Base-by-base conservation (phyloP, 2,888 invertebrate genomes). In the Caenorhabditis japonica region DNA sequence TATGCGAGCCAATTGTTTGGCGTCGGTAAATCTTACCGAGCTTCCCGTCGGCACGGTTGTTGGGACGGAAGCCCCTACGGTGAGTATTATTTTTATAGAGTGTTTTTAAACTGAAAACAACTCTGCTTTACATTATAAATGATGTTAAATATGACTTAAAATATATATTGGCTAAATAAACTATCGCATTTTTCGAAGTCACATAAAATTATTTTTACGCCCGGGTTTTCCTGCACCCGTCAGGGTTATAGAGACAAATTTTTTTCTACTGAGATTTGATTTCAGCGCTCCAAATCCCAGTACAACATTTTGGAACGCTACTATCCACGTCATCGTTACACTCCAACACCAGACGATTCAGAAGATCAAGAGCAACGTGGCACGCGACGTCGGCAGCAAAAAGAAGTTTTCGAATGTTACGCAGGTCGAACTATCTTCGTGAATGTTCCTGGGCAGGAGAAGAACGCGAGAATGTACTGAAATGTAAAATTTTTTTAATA, bases 21-120 rank as follows among this genome's bases (percentile, higher is more conserved):
- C 64, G 3, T 47, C 74, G 15, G 36, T 75, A 5, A 34, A 59
- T 3, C 51, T 59, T 27, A 64, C 69, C 13, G 46, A 47, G 30
- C 12, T 55, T 8, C 59, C 74, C 13, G 59, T 46, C n/a, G 74
- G 74, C 7, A 64, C 69, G 0, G 49, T 69, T 10, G 3, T 75
- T n/a, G 74, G 74, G 39, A 41, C 25, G 17, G 73, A 69, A 25
- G 7, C 3, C 12, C 27, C 2, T 19, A 10, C 33, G 33, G 60
- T 60, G 41, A 60, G 27, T 27, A n/a, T n/a, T n/a, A n/a, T n/a
- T n/a, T n/a, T n/a, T n/a, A n/a, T n/a, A n/a, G n/a, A n/a, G n/a
- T n/a, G n/a, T n/a, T n/a, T n/a, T n/a, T n/a, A n/a, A n/a, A n/a
- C n/a, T n/a, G n/a, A n/a, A n/a, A n/a, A n/a, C n/a, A n/a, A n/a